Evolutionary conservation across 2,797 vertebrate species (phyloP).

Genomic region (Rallus crepitans): DNA sequence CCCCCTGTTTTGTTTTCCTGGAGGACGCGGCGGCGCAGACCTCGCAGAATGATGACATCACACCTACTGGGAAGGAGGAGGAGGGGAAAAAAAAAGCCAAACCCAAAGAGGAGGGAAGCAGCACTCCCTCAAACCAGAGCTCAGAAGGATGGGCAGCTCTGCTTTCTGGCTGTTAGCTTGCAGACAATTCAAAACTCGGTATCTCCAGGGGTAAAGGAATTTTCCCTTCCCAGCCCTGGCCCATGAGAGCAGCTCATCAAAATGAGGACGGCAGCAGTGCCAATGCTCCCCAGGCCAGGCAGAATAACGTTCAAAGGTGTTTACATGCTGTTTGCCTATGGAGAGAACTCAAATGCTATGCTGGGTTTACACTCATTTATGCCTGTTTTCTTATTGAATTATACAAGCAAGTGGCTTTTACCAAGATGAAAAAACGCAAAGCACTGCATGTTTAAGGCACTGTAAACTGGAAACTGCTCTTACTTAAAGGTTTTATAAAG

Average conservation of each 20-base stretch:
- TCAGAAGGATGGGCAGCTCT: neutral
- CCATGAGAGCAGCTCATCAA: neutral
- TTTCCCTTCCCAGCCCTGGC: neutral
- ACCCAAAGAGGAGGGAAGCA: neutral
- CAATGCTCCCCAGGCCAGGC: neutral
- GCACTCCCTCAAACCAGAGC: neutral
- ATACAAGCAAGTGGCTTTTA: neutral
- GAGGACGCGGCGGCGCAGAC: slow-evolving; percentile 41
- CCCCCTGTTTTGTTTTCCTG: slow-evolving; percentile 59
- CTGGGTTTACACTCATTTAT: neutral
- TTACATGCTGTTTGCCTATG: neutral
- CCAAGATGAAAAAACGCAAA: neutral
- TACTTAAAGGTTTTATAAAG: neutral
- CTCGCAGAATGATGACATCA: slow-evolving; percentile 68
- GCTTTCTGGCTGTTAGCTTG: neutral
- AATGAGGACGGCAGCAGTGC: neutral
- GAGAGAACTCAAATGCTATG: neutral
- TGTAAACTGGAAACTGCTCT: neutral
- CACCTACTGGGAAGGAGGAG: neutral
- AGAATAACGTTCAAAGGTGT: neutral
- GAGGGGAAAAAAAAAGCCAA: neutral
- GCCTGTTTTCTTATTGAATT: neutral
- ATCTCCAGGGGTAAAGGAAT: neutral
- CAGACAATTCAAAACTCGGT: neutral
- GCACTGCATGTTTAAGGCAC: fast-evolving